These are phyloP conservation scores for Dipodomys stephensi DNA, from an alignment of 2,113 vertebrate genomes.

Conservation along the genomic window DNA sequence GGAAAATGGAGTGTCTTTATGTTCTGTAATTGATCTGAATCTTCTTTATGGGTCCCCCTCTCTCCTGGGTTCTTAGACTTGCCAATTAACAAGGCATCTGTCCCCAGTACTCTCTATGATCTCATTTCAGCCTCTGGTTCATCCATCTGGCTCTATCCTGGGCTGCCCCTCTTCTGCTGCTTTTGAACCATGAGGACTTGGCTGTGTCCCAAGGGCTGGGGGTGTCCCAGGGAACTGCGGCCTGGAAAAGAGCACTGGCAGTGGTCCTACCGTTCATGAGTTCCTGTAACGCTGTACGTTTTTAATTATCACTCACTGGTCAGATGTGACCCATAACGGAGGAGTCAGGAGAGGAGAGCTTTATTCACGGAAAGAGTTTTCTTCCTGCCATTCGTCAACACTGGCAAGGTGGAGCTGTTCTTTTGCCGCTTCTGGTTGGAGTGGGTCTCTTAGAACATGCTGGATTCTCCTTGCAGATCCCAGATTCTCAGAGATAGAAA, in stretches of 20 bases:
- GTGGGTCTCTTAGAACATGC: neutral
- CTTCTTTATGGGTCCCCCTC: neutral
- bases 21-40: neutral
- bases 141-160: neutral
- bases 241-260: neutral
- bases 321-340: no score
- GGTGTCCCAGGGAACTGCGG: neutral
- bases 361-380: no score
- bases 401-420: neutral
- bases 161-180: no score
- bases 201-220: neutral
- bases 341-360: rapidly evolving
- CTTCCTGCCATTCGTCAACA: neutral
- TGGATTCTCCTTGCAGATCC: neutral
- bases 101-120: neutral
- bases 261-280: no score
- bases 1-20: neutral
- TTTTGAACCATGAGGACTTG: neutral
- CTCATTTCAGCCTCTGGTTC: neutral
- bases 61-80: neutral
- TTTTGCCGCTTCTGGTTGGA: neutral
- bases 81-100: neutral
- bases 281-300: neutral
- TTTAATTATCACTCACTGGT: neutral
- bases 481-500: neutral